Percentiles rank a stretch among this genome's conserved stretches.
These are phyloP conservation scores for Alethe castanea DNA, from an alignment of 2,113 vertebrate genomes.

Conservation along the genomic window DNA sequence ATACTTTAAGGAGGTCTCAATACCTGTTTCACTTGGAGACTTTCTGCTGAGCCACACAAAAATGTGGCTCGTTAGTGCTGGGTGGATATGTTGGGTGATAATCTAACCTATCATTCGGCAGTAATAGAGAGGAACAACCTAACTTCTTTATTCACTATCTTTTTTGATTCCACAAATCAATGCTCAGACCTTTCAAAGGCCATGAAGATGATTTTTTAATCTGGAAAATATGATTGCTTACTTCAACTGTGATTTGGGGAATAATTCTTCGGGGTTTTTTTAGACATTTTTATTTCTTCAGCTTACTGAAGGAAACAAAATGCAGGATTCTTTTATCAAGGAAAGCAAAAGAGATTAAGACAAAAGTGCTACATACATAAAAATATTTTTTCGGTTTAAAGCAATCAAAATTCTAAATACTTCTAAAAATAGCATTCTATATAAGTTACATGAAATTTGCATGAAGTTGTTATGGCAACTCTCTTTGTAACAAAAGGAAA, in stretches of 20 bases:
- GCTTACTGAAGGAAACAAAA: not conserved
- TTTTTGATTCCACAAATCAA: not conserved
- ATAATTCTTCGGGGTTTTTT: not conserved
- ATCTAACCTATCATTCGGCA: not conserved
- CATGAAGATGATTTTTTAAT: not conserved
- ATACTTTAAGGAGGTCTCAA: not conserved
- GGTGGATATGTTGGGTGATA: not conserved
- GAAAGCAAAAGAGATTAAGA: not conserved
- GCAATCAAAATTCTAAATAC: not conserved
- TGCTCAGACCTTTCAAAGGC: not conserved
- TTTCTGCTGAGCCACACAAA: not conserved
- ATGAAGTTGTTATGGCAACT: conserved; percentile 2
- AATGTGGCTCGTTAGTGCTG: not conserved
- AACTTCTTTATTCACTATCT: not conserved
- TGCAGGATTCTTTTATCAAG: not conserved
- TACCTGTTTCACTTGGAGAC: not conserved
- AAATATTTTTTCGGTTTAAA: not conserved
- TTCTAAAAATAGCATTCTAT: not conserved
- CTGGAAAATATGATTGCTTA: not conserved
- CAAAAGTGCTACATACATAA: not conserved
- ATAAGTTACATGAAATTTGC: not conserved
- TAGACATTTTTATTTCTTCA: not conserved
- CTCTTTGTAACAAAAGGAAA: not conserved
- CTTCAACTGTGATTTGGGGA: not conserved
- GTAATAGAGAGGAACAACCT: not conserved